phyloP scores from a whole-genome alignment of 2,888 invertebrate species.

The Drosophila mettleri region DNA sequence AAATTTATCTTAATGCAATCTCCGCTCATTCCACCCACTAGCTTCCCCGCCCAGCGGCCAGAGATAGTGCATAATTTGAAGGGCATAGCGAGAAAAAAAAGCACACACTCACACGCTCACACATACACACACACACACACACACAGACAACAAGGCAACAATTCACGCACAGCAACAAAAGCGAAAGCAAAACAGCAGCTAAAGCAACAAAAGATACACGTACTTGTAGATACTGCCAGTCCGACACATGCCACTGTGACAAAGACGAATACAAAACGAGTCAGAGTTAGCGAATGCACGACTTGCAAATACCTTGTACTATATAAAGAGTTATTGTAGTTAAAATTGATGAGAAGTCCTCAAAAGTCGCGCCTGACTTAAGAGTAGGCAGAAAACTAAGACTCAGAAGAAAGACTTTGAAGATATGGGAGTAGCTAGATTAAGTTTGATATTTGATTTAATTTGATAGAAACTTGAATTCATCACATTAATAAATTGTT shows the following conservation, averaged over 20 bases:
- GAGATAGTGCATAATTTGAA: constrained; percentile 80
- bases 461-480: too few species aligned
- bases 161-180: constrained; percentile 75
- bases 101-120: too few species aligned
- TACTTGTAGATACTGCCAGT: constrained; percentile 50
- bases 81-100: constrained; percentile 70
- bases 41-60: constrained; percentile 25
- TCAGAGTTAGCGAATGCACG: background rate
- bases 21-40: constrained; percentile 64
- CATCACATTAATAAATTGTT: too few species aligned
- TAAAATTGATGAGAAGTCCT: too few species aligned
- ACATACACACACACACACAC: background rate
- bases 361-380: too few species aligned
- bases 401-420: too few species aligned
- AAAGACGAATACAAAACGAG: constrained; percentile 24
- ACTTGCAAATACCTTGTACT: background rate
- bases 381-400: too few species aligned
- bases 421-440: too few species aligned
- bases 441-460: too few species aligned
- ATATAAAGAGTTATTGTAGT: background rate
- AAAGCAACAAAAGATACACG: constrained; percentile 47
- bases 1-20: constrained; percentile 85
- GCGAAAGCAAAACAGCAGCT: constrained; percentile 1
- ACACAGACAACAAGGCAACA: constrained; percentile 66
- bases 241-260: constrained; percentile 62